Evolutionary conservation across 1,140 invertebrate genomes (phyloP), one percentile per base, ranked within the genome.

Genomic region (Aphelenchoides avenae): DNA sequence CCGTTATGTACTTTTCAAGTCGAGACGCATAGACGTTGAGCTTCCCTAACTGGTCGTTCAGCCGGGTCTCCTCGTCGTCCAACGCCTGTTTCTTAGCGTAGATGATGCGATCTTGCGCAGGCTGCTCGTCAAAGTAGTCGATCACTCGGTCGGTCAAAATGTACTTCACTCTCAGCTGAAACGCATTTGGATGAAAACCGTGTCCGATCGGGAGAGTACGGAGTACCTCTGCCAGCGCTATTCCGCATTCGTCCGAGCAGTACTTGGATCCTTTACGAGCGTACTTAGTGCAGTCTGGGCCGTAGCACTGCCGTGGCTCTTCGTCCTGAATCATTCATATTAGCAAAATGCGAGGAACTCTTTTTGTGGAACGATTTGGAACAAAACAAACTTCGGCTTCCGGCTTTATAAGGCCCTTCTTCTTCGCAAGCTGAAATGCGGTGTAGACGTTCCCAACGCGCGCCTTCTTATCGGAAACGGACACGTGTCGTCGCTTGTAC

Each of bases 171-270:
- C 49, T 7, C 6, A 3, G 24, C 30, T 56, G 9, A 15, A 66
- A 42, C 20, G 24, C 11, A 13, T 42, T 15, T 5, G 18, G 18
- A 15, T 55, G 13, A 48, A 53, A 53, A 22, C 11, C 2, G 9
- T 13, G 6, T 6, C n/a, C 15, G 9, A 20, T 43, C 18, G 9
- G 15, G 5, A 61, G 31, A 7, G 50, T 34, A 9, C 48, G 30
- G 13, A 50, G 3, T 9, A 72, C 46, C 26, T 56, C 89, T 0
- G 93, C 92, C 2, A 97, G 79, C 73, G 87, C 87, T 62, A 92
- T 83, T 1, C 94, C 94, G 79, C 94, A 98, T 52, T 87, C 84
- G 64, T 93, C 86, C 9, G 87, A 89, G 75, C 94, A 98, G 73
- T 97, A 98, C 80, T 97, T 97, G 43, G 89, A 93, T 11, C 85